Evolutionary conservation across 1,140 invertebrate species (phyloP), one percentile per base, ranked within the genome.

Genomic region (Caerostris extrusa): DNA sequence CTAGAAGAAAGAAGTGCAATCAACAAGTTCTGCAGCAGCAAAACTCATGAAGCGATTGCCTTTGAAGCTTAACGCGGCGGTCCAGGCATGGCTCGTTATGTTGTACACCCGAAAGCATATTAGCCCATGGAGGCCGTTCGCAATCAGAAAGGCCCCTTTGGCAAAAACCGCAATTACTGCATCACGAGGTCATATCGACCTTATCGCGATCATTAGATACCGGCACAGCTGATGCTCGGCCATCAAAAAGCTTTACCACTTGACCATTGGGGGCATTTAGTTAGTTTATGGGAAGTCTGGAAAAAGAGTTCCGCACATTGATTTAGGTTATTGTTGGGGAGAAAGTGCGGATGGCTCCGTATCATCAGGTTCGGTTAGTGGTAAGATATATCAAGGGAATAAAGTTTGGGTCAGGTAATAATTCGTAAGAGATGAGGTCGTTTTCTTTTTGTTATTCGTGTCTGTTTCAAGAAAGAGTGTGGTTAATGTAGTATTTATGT

Each of bases 201-300:
- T 85, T 58, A 85, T 85, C 17, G 56, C 82, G 7, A 85, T 85
- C 82, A 85, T 85, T 85, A 85, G 82, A 85, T 53, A 7, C 82
- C 55, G 14, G 7, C 55, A 58, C 82, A 85, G 82, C 82, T 85
- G 82, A 85, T 85, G 82, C 82, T 12, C 55, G n/a, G n/a, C 82
- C 55, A 34, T 85, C 55, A 85, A 58, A 77, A 85, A 85, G 82
- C 82, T 83, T 83, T 83, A 83, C 82, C 82, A 57, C n/a, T 57
- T 85, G 81, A 83, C 81, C 82, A 85, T 19, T 85, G 82, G 82
- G 82, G 55, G 82, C 19, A 85, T 85, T 85, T 58, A 85, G 82
- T 85, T 58, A 58, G 82, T 56, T 58, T 53, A 58, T n/a, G 55
- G 57, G n/a, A 58, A 81, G 17, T 58, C 82, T 55, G 56, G 14